Evolutionary conservation across 2,797 vertebrate species (phyloP).

Genomic region (Aphelocoma californica): DNA sequence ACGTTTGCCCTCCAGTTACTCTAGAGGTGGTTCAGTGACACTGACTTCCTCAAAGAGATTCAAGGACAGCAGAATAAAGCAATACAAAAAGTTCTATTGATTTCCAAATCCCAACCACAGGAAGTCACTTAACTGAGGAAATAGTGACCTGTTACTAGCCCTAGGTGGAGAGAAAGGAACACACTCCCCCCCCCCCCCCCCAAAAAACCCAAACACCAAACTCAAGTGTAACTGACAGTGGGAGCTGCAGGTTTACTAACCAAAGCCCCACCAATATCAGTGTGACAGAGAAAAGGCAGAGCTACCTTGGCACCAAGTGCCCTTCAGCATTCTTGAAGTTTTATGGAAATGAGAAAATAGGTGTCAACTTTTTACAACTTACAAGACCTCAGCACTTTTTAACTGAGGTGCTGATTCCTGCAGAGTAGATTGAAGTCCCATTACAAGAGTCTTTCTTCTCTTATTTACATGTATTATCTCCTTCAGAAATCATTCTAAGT

Average conservation of each 20-base stretch:
- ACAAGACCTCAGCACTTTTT: not conserved
- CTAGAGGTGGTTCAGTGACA: not conserved
- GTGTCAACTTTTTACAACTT: not conserved
- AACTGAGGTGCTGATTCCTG: not conserved
- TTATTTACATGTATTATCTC: not conserved
- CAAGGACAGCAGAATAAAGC: not conserved
- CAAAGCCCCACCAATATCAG: not conserved
- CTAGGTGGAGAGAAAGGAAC: not conserved
- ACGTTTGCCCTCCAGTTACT: not conserved
- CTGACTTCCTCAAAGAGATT: not conserved
- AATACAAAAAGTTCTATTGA: not conserved
- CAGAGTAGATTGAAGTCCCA: not conserved
- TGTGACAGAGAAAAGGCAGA: not conserved
- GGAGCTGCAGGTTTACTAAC: not conserved
- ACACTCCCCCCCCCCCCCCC: not conserved
- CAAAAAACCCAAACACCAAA: not conserved
- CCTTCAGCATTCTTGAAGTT: not conserved
- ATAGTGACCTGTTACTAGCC: not conserved
- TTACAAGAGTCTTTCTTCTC: not conserved
- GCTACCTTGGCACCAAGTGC: not conserved
- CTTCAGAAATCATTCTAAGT: not conserved
- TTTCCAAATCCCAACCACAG: not conserved
- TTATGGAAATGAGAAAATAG: not conserved
- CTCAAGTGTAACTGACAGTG: not conserved
- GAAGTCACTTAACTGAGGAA: not conserved